Conservation (phyloP, 2,888 invertebrate genomes). For the Aporophyla nigra region DNA sequence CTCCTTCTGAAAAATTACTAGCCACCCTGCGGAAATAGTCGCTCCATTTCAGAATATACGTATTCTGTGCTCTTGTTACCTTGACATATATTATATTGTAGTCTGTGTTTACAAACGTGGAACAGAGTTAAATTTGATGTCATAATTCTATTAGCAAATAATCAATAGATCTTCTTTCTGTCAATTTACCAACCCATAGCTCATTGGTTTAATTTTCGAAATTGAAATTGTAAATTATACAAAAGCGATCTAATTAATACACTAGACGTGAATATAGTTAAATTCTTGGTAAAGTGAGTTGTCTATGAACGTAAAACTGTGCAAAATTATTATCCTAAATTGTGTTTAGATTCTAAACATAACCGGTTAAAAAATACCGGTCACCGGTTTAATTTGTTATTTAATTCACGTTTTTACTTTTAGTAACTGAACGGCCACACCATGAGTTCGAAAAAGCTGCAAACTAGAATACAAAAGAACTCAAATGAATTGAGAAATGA, state of each 20-base stretch:
- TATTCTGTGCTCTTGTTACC: too few species aligned
- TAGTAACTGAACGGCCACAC: not conserved
- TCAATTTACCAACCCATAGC: not conserved
- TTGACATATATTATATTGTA: too few species aligned
- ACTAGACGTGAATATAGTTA: not conserved
- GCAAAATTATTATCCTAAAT: not conserved
- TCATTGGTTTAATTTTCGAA: not conserved
- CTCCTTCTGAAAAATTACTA: not conserved
- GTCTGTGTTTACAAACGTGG: not conserved
- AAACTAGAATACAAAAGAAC: constrained; percentile 37
- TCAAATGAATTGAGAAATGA: constrained; percentile 22
- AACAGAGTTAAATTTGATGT: constrained; percentile 2
- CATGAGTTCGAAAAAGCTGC: constrained; percentile 43
- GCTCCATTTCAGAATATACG: not conserved
- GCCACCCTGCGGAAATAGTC: not conserved
- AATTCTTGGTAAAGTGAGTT: not conserved
- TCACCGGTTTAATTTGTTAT: not conserved
- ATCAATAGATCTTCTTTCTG: too few species aligned
- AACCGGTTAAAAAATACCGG: constrained; percentile 35
- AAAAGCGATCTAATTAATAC: constrained; percentile 4
- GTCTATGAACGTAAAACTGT: not conserved
- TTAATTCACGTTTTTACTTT: constrained; percentile 10
- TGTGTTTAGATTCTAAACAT: not conserved
- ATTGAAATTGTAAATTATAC: constrained; percentile 5
- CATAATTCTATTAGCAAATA: not conserved